These are phyloP conservation scores for Sardina pilchardus DNA, from an alignment of 2,113 vertebrate genomes.

Conservation along the genomic window DNA sequence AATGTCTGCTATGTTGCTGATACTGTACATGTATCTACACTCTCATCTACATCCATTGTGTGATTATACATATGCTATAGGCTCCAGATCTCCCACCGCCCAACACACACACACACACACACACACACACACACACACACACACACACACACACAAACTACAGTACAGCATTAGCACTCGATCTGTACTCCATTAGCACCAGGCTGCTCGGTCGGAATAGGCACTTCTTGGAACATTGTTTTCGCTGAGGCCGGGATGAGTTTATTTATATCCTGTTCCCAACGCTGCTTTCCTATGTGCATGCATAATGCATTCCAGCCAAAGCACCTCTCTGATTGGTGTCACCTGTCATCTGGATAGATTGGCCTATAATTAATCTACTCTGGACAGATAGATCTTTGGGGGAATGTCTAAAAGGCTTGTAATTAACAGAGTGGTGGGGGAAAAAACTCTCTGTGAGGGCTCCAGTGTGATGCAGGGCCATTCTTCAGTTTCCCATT, in stretches of 20 bases:
- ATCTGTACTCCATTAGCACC: background rate
- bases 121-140: no score
- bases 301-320: background rate
- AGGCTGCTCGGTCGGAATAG: background rate
- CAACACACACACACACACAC: no score
- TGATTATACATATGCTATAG: background rate
- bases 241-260: background rate
- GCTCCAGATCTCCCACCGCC: background rate
- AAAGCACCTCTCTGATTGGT: background rate
- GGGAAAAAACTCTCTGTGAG: background rate
- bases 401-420: conserved; percentile 8
- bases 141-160: no score
- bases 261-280: background rate
- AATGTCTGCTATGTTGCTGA: background rate
- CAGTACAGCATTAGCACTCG: background rate
- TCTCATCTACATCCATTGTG: background rate
- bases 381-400: background rate
- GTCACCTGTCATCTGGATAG: conserved; percentile 8
- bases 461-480: background rate
- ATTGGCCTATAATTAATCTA: conserved; percentile 11
- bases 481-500: background rate
- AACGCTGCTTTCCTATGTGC: background rate
- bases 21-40: no score
- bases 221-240: background rate
- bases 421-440: conserved; percentile 5